Percentiles rank a stretch among this genome's conserved stretches.
Evolutionary conservation across 2,888 invertebrate genomes (phyloP).

Genomic region (Empis livida): DNA sequence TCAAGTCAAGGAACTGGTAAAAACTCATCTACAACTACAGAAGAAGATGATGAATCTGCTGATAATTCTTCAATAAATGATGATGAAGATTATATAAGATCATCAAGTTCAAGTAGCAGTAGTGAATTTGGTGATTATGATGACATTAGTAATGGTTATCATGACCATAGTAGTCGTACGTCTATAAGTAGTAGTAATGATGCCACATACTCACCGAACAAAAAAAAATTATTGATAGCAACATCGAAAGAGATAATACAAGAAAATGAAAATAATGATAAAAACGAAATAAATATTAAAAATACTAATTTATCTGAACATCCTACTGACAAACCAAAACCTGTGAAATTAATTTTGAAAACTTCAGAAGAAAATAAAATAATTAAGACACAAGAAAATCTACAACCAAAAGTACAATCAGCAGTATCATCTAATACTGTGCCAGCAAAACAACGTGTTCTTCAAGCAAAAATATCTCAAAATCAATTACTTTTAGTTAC

Average conservation of each 20-base stretch:
- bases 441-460: no score
- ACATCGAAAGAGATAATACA: not conserved
- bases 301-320: not conserved
- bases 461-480: no score
- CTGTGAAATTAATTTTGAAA: not conserved
- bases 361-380: not conserved
- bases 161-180: not conserved
- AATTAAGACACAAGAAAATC: not conserved
- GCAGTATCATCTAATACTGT: no score
- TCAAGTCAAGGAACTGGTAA: not conserved
- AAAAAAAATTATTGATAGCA: not conserved
- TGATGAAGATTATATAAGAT: slow-evolving; percentile 6
- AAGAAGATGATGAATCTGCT: slow-evolving; percentile 10
- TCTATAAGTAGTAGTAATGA: not conserved
- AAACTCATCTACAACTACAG: not conserved
- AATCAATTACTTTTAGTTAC: no score
- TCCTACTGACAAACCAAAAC: not conserved
- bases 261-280: not conserved
- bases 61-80: slow-evolving; percentile 7
- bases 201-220: not conserved
- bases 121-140: not conserved
- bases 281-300: not conserved
- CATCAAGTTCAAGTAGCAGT: not conserved
- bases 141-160: not conserved
- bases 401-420: no score